Evolutionary conservation across 2,113 vertebrate genomes (phyloP).

Genomic region (Myotis lucifugus): DNA sequence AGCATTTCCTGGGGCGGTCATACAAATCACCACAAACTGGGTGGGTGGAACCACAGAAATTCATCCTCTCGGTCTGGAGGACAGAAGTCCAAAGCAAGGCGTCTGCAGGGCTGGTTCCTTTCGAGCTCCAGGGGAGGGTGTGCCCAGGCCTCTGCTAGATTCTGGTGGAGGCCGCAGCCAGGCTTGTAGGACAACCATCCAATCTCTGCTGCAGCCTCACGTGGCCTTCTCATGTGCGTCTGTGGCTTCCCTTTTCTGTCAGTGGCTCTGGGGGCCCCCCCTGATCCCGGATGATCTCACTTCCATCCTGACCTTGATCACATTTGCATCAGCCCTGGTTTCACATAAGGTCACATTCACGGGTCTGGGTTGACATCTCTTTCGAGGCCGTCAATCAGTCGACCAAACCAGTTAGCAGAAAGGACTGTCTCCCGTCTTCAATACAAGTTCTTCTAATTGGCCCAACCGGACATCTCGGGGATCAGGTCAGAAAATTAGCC

Average conservation of each 20-base stretch:
- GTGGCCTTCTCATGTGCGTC: fast-evolving
- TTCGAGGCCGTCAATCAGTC: fast-evolving
- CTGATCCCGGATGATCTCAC: background rate
- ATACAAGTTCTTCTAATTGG: background rate
- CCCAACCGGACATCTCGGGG: fast-evolving
- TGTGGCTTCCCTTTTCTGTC: background rate
- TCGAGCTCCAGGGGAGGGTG: background rate
- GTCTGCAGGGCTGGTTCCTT: background rate
- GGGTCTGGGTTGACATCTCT: fast-evolving
- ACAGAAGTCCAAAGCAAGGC: background rate
- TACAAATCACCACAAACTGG: background rate
- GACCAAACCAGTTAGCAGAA: background rate
- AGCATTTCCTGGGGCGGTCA: background rate
- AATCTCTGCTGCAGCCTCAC: fast-evolving
- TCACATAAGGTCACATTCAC: fast-evolving
- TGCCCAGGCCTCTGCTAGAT: fast-evolving
- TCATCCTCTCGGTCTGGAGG: background rate
- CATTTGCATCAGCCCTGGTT: background rate
- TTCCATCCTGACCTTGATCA: fast-evolving
- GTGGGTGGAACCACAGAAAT: background rate
- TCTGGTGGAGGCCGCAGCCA: fast-evolving
- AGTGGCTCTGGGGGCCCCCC: background rate
- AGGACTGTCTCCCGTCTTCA: fast-evolving
- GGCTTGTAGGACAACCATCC: fast-evolving
- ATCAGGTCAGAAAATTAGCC: background rate